Conservation (phyloP, 1,140 invertebrate species). For the Musca vetustissima region DNA sequence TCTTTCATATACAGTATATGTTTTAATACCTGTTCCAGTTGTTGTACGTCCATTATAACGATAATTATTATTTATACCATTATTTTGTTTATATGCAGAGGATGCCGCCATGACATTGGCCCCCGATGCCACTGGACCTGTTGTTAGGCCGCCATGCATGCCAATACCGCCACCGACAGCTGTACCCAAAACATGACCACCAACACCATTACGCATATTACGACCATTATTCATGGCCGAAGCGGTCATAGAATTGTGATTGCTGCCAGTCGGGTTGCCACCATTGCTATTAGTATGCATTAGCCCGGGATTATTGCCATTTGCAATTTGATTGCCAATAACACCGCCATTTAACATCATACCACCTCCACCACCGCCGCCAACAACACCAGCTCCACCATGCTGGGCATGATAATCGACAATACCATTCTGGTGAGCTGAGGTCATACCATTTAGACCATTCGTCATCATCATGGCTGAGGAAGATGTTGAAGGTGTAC, state of each 20-base stretch:
- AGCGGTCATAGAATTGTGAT: conserved; percentile 5
- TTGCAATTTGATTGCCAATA: neutral
- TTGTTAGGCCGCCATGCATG: neutral
- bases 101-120: conserved; percentile 27
- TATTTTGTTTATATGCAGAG: conserved; percentile 44
- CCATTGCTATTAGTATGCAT: conserved; percentile 22
- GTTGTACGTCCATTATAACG: conserved; percentile 54
- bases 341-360: conserved; percentile 10
- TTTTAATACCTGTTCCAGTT: conserved; percentile 48
- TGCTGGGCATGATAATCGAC: conserved; percentile 27
- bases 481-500: neutral
- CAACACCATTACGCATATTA: conserved; percentile 39
- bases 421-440: conserved; percentile 26
- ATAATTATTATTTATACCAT: conserved; percentile 55
- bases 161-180: conserved; percentile 20
- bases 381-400: neutral
- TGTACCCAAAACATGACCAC: conserved; percentile 25
- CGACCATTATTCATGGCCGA: conserved; percentile 34
- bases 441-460: conserved; percentile 14
- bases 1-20: too few species aligned
- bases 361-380: neutral
- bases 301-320: conserved; percentile 9
- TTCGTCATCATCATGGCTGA: conserved; percentile 12
- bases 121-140: too few species aligned
- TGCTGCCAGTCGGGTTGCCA: conserved; percentile 30